Conservation (phyloP, 2,797 vertebrate genomes). For the Cynopterus sphinx region DNA sequence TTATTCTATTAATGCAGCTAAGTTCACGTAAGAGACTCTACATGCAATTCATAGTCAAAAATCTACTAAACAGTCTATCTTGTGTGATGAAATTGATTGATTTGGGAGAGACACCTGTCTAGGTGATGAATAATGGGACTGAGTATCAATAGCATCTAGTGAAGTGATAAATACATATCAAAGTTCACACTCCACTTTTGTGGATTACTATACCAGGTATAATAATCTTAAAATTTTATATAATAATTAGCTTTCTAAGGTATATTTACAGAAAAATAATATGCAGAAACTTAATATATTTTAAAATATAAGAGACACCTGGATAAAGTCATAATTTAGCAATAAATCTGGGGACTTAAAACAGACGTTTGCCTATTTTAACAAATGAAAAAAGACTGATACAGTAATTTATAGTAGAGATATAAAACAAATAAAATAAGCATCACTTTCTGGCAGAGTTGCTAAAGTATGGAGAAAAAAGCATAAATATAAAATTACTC, state of each 20-base stretch:
- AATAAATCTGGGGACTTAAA: not conserved
- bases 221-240: constrained; percentile 23
- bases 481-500: not conserved
- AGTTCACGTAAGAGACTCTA: not conserved
- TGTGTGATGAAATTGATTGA: not conserved
- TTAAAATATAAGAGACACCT: not conserved
- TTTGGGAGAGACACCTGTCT: not conserved
- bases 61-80: not conserved
- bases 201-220: not conserved
- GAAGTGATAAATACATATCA: constrained; percentile 16
- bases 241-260: not conserved
- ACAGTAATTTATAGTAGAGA: constrained; percentile 3
- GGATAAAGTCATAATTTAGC: not conserved
- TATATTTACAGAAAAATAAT: not conserved
- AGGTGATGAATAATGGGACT: not conserved
- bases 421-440: constrained; percentile 26
- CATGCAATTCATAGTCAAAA: not conserved
- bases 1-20: not conserved
- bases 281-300: not conserved
- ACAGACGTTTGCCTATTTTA: constrained; percentile 13
- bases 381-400: not conserved
- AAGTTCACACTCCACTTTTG: not conserved
- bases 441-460: not conserved
- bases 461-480: not conserved
- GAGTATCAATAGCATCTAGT: not conserved